Evolutionary conservation across 2,888 invertebrate species (phyloP).

Genomic region (Tuberolachnus salignus): DNA sequence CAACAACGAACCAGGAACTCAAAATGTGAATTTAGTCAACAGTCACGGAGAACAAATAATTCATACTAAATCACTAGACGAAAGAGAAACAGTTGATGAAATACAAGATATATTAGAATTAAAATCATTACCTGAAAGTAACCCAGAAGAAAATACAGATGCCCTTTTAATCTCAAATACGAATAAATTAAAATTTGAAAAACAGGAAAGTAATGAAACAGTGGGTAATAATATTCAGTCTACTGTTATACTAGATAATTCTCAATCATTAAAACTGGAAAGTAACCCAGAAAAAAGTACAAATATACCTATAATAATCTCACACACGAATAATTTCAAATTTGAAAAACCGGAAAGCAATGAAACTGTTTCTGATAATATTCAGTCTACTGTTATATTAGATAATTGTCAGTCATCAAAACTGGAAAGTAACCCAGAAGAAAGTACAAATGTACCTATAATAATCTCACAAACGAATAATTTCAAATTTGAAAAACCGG

Average conservation of each 20-base stretch:
- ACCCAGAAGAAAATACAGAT: constrained; percentile 15
- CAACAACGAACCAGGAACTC: neutral
- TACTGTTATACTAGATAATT: neutral
- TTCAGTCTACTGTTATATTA: neutral
- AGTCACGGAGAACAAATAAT: neutral
- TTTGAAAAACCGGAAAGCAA: too few species aligned
- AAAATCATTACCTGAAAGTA: constrained; percentile 46
- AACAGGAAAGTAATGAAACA: too few species aligned
- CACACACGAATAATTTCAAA: too few species aligned
- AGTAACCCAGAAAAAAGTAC: too few species aligned
- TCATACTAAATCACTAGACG: neutral
- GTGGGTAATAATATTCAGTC: too few species aligned
- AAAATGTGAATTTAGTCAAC: neutral
- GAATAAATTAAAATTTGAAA: constrained; percentile 8
- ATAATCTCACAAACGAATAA: too few species aligned
- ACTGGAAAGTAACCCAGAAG: too few species aligned
- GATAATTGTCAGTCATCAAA: too few species aligned
- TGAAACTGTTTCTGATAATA: too few species aligned
- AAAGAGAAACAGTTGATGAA: constrained; percentile 1
- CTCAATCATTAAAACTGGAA: neutral
- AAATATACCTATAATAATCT: too few species aligned
- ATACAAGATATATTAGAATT: constrained; percentile 48
- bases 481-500: too few species aligned
- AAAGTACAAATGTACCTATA: too few species aligned
- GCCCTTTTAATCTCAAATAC: neutral